Evolutionary conservation across 2,888 invertebrate genomes (phyloP).

Genomic region (Acrocera orbiculus): DNA sequence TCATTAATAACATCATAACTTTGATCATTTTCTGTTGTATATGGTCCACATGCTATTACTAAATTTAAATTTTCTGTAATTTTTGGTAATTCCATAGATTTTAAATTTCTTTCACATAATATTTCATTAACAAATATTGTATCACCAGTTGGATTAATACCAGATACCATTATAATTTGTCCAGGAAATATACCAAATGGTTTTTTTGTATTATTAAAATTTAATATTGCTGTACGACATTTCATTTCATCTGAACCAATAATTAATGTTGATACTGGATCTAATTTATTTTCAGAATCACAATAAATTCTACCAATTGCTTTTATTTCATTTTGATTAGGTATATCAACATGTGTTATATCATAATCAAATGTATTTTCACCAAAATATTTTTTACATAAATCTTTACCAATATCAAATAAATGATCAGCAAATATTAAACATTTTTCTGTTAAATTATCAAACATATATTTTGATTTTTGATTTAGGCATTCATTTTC

Average conservation of each 20-base stretch:
- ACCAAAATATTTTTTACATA: conserved; percentile 24
- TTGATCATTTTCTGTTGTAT: conserved; percentile 57
- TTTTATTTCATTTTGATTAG: conserved; percentile 20
- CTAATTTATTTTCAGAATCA: conserved; percentile 51
- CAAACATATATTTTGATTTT: conserved; percentile 32
- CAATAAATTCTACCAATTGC: conserved; percentile 56
- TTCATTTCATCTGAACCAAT: conserved; percentile 43
- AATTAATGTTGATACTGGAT: conserved; percentile 48
- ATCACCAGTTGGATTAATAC: conserved; percentile 52
- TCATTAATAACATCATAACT: conserved; percentile 68
- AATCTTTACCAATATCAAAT: conserved; percentile 21
- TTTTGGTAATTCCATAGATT: conserved; percentile 28
- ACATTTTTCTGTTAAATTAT: conserved; percentile 22
- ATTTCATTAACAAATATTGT: conserved; percentile 49
- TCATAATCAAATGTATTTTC: conserved; percentile 20
- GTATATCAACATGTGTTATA: conserved; percentile 23
- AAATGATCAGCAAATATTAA: conserved; percentile 24
- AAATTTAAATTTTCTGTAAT: conserved; percentile 42
- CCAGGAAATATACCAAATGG: conserved; percentile 28
- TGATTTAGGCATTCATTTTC: conserved; percentile 29
- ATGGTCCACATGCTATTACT: conserved; percentile 69
- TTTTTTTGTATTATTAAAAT: conserved; percentile 33
- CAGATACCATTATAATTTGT: conserved; percentile 46
- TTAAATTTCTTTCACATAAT: conserved; percentile 36
- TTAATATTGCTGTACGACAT: conserved; percentile 34